Evolutionary conservation across 2,797 vertebrate genomes (phyloP), one percentile per base, ranked within the genome.

Genomic region (Buceros bicornis): DNA sequence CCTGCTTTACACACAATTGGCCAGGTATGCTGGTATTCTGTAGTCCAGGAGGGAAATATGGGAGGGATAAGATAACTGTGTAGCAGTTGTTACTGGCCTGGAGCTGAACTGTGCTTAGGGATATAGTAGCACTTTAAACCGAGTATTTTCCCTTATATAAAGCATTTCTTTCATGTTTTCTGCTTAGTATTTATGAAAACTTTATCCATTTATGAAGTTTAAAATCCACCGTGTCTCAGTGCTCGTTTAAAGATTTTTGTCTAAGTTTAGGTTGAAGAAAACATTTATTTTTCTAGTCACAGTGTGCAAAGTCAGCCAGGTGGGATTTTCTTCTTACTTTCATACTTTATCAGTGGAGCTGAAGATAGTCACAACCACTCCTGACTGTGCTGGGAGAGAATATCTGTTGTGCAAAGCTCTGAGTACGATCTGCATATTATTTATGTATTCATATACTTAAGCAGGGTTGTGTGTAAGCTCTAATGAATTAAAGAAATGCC

Each of bases 401-500:
- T 51, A 35, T 43, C 11, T 58, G 17, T 62, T 91, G 57, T 1
- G 2, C 54, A 80, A 77, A 91, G 22, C 45, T 42, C 18, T 11
- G 42, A 45, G 57, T 77, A n/a, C 22, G 16, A 53, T 53, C 33
- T 84, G 42, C 33, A 5, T 33, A 10, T 77, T 95, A 82, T 65
- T 81, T 57, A 64, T 70, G 4, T 72, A 56, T 67, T 80, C 69
- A 82, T 37, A 58, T 54, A 72, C 37, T 87, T 76, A 66, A 81
- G 33, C 16, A n/a, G n/a, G 84, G 24, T 33, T 83, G 47, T 81
- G 87, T 77, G 60, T 86, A 76, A 93, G 40, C 18, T 72, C n/a
- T 70, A 71, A 45, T n/a, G 43, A 94, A 82, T 80, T 84, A 72
- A 80, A 87, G 69, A 93, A 95, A 89, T 81, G 77, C 20, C 45